Conservation (phyloP, 2,888 invertebrate species). For the Epirrita christyi region DNA sequence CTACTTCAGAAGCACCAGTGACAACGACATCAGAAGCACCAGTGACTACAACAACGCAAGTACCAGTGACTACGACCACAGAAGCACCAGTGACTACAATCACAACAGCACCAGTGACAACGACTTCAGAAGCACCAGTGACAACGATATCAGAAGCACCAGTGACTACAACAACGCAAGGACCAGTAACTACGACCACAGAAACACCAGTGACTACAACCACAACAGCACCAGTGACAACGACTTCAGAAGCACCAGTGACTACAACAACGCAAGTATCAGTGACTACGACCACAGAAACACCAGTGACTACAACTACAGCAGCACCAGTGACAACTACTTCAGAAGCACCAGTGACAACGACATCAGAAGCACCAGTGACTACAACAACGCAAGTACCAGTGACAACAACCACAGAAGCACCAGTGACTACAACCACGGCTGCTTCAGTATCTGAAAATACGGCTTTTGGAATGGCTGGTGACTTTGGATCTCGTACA, state of each 20-base stretch:
- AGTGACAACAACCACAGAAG: background rate
- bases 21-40: background rate
- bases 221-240: background rate
- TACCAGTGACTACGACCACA: background rate
- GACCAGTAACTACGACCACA: background rate
- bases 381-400: background rate
- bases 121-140: background rate
- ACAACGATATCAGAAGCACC: slow-evolving; percentile 3
- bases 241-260: background rate
- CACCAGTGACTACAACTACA: background rate
- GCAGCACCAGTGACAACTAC: background rate
- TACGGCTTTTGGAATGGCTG: background rate
- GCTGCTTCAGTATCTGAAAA: background rate
- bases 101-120: slow-evolving; percentile 1
- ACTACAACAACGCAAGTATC: background rate
- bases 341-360: background rate
- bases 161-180: slow-evolving; percentile 4
- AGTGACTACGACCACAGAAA: background rate
- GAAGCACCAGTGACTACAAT: slow-evolving; percentile 4
- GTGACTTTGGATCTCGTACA: slow-evolving; percentile 12
- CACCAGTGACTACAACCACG: background rate
- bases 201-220: background rate
- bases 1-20: background rate
- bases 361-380: background rate
- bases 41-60: background rate